Evolutionary conservation across 2,888 invertebrate genomes (phyloP), one percentile per base, ranked within the genome.

Genomic region (Troglohyphantes excavatus): DNA sequence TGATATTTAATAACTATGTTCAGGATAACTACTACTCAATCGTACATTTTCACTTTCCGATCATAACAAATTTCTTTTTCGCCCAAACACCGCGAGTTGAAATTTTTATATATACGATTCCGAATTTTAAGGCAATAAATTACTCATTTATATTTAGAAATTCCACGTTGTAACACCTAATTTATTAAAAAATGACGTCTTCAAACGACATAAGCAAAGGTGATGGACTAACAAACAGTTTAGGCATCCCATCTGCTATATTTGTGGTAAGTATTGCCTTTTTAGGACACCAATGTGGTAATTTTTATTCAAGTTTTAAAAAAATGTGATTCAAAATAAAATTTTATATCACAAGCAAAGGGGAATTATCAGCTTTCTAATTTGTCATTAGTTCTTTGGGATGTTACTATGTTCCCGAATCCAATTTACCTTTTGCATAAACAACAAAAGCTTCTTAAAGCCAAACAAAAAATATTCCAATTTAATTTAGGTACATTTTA

Each of bases 171-270:
- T n/a, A 53, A 53, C 17, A 53, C n/a, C 13, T 1, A 53, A 5
- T n/a, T n/a, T 17, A 39, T 39, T 39, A n/a, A 11, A 61, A 76
- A 67, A 86, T 86, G 86, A 33, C 78, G n/a, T 23, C 78, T 13
- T 21, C 19, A 2, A 63, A 13, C 11, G 59, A 68, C 11, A 7
- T 27, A n/a, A 39, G 26, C 27, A 67, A 85, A 53, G 43, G 26
- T 6, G 86, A 81, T 5, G 86, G 17, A 26, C 46, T 43, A 1
- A 90, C 85, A 90, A 92, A 92, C 72, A 91, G 90, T 93, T 96
- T 96, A 79, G 97, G 97, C 91, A 97, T 97, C 93, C 97, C 97
- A 67, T 96, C 97, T 94, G 97, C 97, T 61, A 95, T 96, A 92
- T 97, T 97, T 95, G 96, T 97, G 92, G 97, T 97, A 95, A 95